phyloP scores from a whole-genome alignment of 2,888 invertebrate species.

The Escarpia spicata region DNA sequence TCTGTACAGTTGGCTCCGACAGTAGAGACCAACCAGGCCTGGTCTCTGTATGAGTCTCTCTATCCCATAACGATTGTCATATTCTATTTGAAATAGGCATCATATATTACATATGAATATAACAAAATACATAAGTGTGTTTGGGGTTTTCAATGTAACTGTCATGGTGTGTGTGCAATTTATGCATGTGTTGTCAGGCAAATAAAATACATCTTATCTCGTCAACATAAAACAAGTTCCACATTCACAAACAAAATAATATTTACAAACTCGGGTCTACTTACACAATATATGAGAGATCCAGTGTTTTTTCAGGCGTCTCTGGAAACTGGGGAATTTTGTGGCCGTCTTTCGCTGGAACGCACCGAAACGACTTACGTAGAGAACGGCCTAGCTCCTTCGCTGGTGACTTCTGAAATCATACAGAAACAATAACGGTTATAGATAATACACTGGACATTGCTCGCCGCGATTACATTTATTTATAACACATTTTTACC shows the following conservation, averaged over 20 bases:
- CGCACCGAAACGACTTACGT: conserved; percentile 96
- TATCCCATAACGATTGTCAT: no score
- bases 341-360: conserved; percentile 87
- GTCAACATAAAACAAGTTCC: not conserved
- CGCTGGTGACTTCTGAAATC: conserved; percentile 87
- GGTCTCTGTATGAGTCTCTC: no score
- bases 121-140: no score
- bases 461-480: not conserved
- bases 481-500: not conserved
- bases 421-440: not conserved
- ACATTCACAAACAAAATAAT: not conserved
- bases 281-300: conserved; percentile 95
- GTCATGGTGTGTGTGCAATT: not conserved
- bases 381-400: conserved; percentile 94
- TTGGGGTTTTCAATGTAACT: no score
- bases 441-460: not conserved
- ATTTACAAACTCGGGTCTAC: conserved; percentile 61
- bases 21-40: no score
- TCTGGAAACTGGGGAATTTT: conserved; percentile 90
- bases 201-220: not conserved
- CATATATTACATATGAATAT: no score
- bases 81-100: no score
- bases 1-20: no score
- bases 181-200: not conserved
- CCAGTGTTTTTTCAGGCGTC: conserved; percentile 91